Evolutionary conservation across 2,888 invertebrate species (phyloP).

Genomic region (Heteropelma amictum): DNA sequence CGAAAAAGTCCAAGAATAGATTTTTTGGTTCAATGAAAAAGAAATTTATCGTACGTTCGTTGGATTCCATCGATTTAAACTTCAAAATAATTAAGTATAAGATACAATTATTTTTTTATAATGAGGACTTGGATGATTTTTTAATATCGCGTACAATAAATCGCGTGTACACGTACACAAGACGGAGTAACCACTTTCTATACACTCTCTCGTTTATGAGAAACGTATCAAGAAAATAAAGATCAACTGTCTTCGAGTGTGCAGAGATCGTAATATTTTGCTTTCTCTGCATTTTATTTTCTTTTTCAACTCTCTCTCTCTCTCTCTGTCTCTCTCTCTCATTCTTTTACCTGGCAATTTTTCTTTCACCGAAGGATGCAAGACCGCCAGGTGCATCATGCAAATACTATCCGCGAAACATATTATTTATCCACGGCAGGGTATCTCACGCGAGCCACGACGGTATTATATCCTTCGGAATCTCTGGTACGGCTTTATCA

Average conservation of each 20-base stretch:
- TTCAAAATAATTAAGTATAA: too few species aligned
- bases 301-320: background rate
- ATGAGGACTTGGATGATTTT: background rate
- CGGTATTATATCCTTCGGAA: too few species aligned
- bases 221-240: slow-evolving; percentile 30
- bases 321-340: background rate
- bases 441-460: slow-evolving; percentile 20
- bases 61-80: too few species aligned
- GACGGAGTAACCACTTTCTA: slow-evolving; percentile 52
- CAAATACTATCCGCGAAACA: slow-evolving; percentile 31
- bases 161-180: background rate
- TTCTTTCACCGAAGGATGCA: background rate
- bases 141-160: background rate
- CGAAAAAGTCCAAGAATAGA: too few species aligned
- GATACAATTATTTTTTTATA: too few species aligned
- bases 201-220: slow-evolving; percentile 48
- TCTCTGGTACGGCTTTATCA: slow-evolving; percentile 10
- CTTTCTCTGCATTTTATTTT: background rate
- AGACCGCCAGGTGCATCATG: slow-evolving; percentile 34
- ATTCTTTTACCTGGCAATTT: slow-evolving; percentile 8
- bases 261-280: slow-evolving; percentile 11
- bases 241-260: slow-evolving; percentile 36
- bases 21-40: too few species aligned
- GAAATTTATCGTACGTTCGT: too few species aligned
- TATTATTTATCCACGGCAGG: slow-evolving; percentile 20